These are phyloP conservation scores for Molossus alvarezi DNA, from an alignment of 2,797 vertebrate species.

Conservation along the genomic window DNA sequence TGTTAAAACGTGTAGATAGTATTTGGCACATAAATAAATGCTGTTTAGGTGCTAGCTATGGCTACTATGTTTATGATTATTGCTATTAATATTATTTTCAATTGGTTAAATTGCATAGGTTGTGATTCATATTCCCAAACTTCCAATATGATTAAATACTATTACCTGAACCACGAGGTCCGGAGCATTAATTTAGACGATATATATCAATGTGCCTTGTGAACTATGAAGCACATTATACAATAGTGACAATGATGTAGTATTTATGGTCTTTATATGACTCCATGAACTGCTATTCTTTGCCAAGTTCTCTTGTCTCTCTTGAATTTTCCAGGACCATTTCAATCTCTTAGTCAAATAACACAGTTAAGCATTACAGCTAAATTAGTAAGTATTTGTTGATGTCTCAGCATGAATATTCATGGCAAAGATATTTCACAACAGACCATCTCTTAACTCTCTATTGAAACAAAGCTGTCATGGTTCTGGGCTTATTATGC, in stretches of 20 bases:
- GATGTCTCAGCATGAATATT: constrained; percentile 62
- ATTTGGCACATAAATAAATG: background rate
- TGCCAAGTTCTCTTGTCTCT: constrained; percentile 24
- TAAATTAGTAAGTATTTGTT: constrained; percentile 63
- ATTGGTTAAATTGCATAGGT: background rate
- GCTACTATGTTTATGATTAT: background rate
- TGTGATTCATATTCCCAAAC: constrained; percentile 21
- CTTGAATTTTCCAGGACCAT: constrained; percentile 42
- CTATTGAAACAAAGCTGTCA: constrained; percentile 9
- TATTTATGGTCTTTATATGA: background rate
- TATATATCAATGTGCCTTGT: background rate
- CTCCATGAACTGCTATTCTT: background rate
- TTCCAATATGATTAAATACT: background rate
- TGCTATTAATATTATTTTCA: constrained; percentile 13
- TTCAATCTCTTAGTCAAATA: constrained; percentile 66
- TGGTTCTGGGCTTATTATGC: constrained; percentile 55
- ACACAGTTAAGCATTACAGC: background rate
- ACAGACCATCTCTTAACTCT: constrained; percentile 7
- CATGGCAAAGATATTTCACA: constrained; percentile 55
- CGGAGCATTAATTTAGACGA: background rate
- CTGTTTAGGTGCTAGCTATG: constrained; percentile 8
- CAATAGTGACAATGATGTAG: background rate
- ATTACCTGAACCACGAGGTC: background rate
- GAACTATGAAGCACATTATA: background rate
- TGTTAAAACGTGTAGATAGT: background rate